Percentiles rank a stretch among this genome's conserved stretches.
Conservation (phyloP, 2,888 invertebrate genomes). For the Epinotia bilunana region DNA sequence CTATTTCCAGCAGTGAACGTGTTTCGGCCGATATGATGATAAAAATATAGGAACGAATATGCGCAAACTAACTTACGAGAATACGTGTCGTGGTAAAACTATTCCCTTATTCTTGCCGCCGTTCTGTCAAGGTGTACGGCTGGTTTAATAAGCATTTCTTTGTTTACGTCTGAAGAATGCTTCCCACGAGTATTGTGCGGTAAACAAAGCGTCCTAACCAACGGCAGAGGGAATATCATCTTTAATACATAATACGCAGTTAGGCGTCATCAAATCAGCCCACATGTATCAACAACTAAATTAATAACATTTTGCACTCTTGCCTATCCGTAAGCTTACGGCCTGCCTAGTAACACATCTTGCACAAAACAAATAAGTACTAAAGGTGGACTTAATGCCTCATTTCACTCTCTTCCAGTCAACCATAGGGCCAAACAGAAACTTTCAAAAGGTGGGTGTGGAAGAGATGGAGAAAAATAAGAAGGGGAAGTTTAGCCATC, state of each 20-base stretch:
- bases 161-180: constrained; percentile 21
- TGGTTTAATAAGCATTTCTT: constrained; percentile 22
- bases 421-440: too few relatives aligned
- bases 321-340: too few relatives aligned
- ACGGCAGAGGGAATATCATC: not conserved
- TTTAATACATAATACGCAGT: constrained; percentile 6
- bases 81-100: not conserved
- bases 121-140: not conserved
- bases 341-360: too few relatives aligned
- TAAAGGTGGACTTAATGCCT: too few relatives aligned
- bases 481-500: too few relatives aligned
- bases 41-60: not conserved
- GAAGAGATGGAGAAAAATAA: too few relatives aligned
- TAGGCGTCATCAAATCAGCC: constrained; percentile 2
- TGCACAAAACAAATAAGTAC: too few relatives aligned
- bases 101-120: not conserved
- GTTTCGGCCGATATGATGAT: too few relatives aligned
- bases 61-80: not conserved
- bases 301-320: too few relatives aligned
- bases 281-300: not conserved
- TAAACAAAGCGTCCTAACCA: constrained; percentile 13
- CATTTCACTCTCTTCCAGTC: too few relatives aligned
- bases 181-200: constrained; percentile 19
- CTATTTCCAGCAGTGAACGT: too few relatives aligned
- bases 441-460: too few relatives aligned